Evolutionary conservation across 1,140 invertebrate genomes (phyloP), one percentile per base, ranked within the genome.

Genomic region (Spodoptera litura): DNA sequence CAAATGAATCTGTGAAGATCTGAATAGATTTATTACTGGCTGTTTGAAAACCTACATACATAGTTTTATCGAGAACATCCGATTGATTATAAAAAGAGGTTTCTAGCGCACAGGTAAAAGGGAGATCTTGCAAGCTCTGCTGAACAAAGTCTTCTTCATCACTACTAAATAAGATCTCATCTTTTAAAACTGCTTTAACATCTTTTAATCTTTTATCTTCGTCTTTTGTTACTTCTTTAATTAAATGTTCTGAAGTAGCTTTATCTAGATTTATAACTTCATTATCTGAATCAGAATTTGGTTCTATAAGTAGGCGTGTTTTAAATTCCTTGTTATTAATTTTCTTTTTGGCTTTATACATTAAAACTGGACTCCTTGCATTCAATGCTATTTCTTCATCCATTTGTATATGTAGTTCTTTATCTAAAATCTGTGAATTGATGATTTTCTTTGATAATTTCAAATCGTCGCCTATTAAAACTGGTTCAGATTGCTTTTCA

Each of bases 21-120:
- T 92, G 86, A 81, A 94, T 94, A 77, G 88, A 88, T 55, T 91
- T 93, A 81, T 94, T 91, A 79, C 89, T 94, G 15, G 90, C 90
- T 53, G 93, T 94, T 86, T 93, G 91, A 80, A 94, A 94, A 0
- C 91, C 91, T 25, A 94, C 91, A 93, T 89, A 94, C 83, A 93
- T 88, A 35, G 86, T 90, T 82, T 90, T 86, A 51, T 93, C 87
- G 44, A 91, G 76, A 51, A 88, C 68, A 80, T 86, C 74, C 55
- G 80, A 64, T 77, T 86, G 62, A 15, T 88, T 79, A 79, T 86
- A 85, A 79, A 88, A 91, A 20, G 87, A 89, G 8, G 85, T 91
- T 80, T 89, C 82, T 74, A 93, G 82, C 12, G 86, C 85, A 87
- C 90, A 92, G 35, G 91, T 94, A n/a, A 91, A 80, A 13, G 91